Conservation (phyloP, 53 echinoderm and acorn worm genomes). For the Paracentrotus lividus region DNA sequence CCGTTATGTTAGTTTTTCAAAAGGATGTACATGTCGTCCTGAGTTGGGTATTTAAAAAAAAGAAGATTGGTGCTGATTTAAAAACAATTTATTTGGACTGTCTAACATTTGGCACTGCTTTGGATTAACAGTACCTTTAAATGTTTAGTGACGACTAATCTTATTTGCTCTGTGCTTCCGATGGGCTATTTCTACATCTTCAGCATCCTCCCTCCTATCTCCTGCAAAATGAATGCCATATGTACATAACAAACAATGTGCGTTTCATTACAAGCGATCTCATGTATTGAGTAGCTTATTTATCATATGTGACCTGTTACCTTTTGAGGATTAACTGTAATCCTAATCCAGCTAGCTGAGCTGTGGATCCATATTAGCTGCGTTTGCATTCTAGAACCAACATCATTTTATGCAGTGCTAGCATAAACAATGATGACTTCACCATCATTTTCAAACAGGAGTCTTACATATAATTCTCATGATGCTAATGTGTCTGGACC, state of each 20-base stretch:
- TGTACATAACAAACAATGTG: neutral
- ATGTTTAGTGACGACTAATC: neutral
- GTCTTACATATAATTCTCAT: too few species aligned
- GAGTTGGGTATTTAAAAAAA: too few species aligned
- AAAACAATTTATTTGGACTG: too few species aligned
- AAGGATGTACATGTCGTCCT: too few species aligned
- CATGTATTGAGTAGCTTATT: neutral
- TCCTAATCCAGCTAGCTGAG: neutral
- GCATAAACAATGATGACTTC: neutral
- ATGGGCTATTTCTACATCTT: slow-evolving; percentile 26
- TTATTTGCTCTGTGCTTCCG: slow-evolving; percentile 7
- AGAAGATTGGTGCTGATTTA: too few species aligned
- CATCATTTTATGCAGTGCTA: neutral
- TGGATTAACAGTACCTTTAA: slow-evolving; percentile 1
- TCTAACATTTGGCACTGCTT: too few species aligned
- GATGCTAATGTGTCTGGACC: too few species aligned
- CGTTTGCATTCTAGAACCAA: neutral
- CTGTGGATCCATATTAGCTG: neutral
- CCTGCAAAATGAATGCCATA: neutral
- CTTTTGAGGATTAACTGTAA: neutral
- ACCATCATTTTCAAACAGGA: neutral
- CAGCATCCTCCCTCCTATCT: neutral
- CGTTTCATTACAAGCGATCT: neutral
- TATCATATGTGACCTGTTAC: slow-evolving; percentile 10
- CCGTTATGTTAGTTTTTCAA: too few species aligned